These are phyloP conservation scores for Aurelia coerulea DNA, from an alignment of 30 jellyfish, hydroid and myxozoan species.

Conservation along the genomic window DNA sequence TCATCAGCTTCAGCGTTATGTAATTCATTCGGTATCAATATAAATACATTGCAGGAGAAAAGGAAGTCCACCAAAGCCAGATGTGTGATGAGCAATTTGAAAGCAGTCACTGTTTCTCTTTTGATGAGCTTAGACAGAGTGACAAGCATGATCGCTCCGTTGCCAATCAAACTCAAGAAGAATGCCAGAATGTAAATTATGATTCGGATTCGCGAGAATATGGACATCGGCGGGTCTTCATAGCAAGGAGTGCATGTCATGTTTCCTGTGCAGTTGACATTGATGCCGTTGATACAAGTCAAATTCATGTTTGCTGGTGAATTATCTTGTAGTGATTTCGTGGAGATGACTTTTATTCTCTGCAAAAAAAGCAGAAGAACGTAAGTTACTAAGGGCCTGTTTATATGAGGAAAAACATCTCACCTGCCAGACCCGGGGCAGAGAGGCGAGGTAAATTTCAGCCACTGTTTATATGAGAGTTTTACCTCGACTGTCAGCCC, in stretches of 20 bases:
- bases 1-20: conserved; percentile 22
- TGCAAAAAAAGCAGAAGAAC: too few species aligned
- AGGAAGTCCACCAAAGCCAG: conserved; percentile 58
- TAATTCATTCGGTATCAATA: conserved; percentile 45
- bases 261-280: conserved; percentile 43
- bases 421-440: not conserved
- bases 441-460: not conserved
- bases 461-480: too few species aligned
- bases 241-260: conserved; percentile 24
- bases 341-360: too few species aligned
- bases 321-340: too few species aligned
- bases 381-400: too few species aligned
- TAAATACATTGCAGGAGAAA: conserved; percentile 35
- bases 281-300: conserved; percentile 6
- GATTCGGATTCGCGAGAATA: conserved; percentile 30
- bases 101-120: conserved; percentile 13
- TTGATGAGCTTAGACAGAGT: conserved; percentile 9
- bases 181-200: conserved; percentile 30
- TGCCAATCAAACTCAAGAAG: conserved; percentile 43
- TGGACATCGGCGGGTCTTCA: not conserved
- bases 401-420: too few species aligned
- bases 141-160: conserved; percentile 43
- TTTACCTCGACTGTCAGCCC: too few species aligned
- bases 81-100: conserved; percentile 21
- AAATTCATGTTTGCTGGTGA: not conserved